Percentiles rank a stretch among this genome's conserved stretches.
These are phyloP conservation scores for Eupithecia exiguata DNA, from an alignment of 2,888 invertebrate genomes.

Conservation along the genomic window DNA sequence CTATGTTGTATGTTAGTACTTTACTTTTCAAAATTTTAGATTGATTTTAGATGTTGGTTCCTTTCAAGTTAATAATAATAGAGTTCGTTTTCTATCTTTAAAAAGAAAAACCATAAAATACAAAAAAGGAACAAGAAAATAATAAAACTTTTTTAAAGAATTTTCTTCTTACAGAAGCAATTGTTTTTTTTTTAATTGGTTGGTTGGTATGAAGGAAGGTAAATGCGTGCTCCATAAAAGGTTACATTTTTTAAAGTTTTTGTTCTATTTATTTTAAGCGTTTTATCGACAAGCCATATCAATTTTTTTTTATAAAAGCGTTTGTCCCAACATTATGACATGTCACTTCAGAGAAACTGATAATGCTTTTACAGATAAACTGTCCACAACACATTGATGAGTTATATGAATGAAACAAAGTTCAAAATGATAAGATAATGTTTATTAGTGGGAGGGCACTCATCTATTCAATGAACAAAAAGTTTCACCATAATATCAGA, in stretches of 20 bases:
- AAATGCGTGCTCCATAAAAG: no score
- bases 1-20: conserved; percentile 19
- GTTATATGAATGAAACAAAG: conserved; percentile 42
- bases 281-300: no score
- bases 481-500: neutral
- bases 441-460: conserved; percentile 5
- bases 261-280: no score
- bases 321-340: conserved; percentile 48
- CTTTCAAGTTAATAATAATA: neutral
- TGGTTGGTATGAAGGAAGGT: no score
- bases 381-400: conserved; percentile 41
- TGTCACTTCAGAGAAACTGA: conserved; percentile 46
- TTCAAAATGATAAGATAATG: conserved; percentile 31
- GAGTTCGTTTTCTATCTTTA: neutral
- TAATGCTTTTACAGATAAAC: conserved; percentile 39
- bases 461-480: conserved; percentile 15
- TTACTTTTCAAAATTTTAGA: neutral
- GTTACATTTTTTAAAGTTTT: no score
- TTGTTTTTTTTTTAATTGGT: no score
- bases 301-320: no score
- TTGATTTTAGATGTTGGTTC: neutral
- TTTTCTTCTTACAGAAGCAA: no score
- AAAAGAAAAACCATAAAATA: neutral
- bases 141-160: no score
- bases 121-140: neutral